phyloP scores from a whole-genome alignment of 2,888 invertebrate species.

The Cephus spinipes region DNA sequence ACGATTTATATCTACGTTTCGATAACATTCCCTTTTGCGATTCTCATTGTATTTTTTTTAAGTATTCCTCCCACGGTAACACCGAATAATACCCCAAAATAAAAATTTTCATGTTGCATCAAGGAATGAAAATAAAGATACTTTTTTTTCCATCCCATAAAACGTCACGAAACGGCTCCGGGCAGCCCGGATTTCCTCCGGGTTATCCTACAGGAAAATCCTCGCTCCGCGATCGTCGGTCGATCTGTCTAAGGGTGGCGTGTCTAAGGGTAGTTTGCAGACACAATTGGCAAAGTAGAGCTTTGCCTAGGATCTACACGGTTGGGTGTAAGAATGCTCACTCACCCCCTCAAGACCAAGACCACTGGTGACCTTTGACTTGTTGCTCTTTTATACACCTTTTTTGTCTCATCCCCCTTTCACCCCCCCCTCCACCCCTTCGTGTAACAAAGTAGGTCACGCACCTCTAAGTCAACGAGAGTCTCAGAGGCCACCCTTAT shows the following conservation, averaged over 20 bases:
- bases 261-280: not conserved
- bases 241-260: not conserved
- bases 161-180: not conserved
- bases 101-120: not conserved
- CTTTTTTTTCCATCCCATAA: not conserved
- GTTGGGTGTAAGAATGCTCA: not conserved
- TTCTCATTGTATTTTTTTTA: no score
- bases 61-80: not conserved
- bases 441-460: not conserved
- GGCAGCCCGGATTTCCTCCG: not conserved
- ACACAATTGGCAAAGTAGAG: not conserved
- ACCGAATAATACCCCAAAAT: not conserved
- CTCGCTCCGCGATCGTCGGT: not conserved
- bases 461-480: not conserved
- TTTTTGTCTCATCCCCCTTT: not conserved
- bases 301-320: not conserved
- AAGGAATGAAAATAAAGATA: not conserved
- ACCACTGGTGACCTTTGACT: not conserved
- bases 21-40: not conserved
- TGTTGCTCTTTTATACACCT: not conserved
- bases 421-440: not conserved
- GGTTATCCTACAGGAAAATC: not conserved
- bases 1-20: not conserved
- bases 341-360: not conserved
- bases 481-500: not conserved